Base-by-base conservation (phyloP, 2,888 invertebrate genomes). In the Leptodirus hochenwartii region DNA sequence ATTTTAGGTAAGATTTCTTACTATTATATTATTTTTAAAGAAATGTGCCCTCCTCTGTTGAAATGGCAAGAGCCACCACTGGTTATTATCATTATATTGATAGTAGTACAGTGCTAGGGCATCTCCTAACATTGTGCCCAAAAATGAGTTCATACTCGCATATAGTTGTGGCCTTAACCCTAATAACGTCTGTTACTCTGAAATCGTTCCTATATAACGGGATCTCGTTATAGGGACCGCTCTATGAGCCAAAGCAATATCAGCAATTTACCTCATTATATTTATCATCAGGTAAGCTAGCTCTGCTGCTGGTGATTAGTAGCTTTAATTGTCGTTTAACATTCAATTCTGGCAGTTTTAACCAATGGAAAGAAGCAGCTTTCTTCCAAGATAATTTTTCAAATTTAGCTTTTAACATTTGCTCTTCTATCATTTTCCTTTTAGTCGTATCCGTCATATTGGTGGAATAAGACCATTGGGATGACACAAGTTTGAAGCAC, bases 381-480 rank as follows among this genome's bases (percentile, higher is more conserved):
- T 73, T 70, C 43, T 67, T 62, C 74, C 80, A 82, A 1, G 79
- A 75, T 0, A 75, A 60, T 44, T 73, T 63, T 43, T 79, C 75
- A 43, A 81, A 80, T 53, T 76, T 76, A 32, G 70, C 62, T 46
- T 72, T 70, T 4, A 74, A 51, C 2, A 68, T 66, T 51, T 78
- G 64, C 42, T 75, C 74, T 34, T 79, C 77, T 2, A 68, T 49
- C 77, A 79, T 78, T 29, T 68, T 58, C 2, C 74, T 59, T 3
- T 70, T 66, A 51, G 77, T 79, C 37, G 54, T 53, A 29, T 78
- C 77, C 0, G 78, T 78, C 38, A 77, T 70, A 49, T 80, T 80
- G 4, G 78, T 79, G 5, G 74, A 72, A 46, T 73, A 80, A 32
- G 65, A 64, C 79, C 80, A 80, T 45, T 77, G 75, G 1, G 75